Base-by-base conservation (phyloP, 2,888 invertebrate species). In the Pristionchus arcanus region DNA sequence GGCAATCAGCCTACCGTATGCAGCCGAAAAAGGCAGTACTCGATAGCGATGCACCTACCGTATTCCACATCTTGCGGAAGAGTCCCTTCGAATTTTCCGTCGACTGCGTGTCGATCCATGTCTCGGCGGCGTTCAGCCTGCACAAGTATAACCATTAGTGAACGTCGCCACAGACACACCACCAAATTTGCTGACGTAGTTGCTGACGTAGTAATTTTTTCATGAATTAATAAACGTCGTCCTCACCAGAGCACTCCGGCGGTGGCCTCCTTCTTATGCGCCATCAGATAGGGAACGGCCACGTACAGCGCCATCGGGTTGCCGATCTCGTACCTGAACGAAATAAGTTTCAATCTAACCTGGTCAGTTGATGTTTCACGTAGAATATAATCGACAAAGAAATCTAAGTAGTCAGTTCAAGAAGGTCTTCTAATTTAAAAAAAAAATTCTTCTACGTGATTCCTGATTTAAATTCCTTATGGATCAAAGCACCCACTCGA, bases 101-200 rank as follows among this genome's bases (percentile, higher is more conserved):
- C 2, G 93, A 92, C 49, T 91, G 90, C 1, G 93, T 97, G 95
- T 99, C 99, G 53, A 99, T 97, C 99, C 99, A 99, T 0, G 98
- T 99, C 96, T 99, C 99, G 0, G 99, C 98, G 0, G 98, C 97
- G 96, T 99, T 99, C 95, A 98, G 97, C 98, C 98, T 99, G 95
- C 97, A 42, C 77, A 42, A 37, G 0, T 9, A 42, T 49, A 25
- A 77, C 21, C 5, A 77, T 37, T 21, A 13, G n/a, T n/a, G 49
- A 21, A 77, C 77, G 74, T 74, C 74, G 74, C 28, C 74, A 15
- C 19, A 31, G 16, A 15, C 37, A 74, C 74, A 74, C 31, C 74
- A 74, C 74, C 11, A 19, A 31, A 16, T 13, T 74, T 34, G 15
- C 19, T 4, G 1, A 13, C 74, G 74, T 21, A 66, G 34, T n/a